Evolutionary conservation across 2,797 vertebrate genomes (phyloP), one percentile per base, ranked within the genome.

Genomic region (Ispidina lecontei): DNA sequence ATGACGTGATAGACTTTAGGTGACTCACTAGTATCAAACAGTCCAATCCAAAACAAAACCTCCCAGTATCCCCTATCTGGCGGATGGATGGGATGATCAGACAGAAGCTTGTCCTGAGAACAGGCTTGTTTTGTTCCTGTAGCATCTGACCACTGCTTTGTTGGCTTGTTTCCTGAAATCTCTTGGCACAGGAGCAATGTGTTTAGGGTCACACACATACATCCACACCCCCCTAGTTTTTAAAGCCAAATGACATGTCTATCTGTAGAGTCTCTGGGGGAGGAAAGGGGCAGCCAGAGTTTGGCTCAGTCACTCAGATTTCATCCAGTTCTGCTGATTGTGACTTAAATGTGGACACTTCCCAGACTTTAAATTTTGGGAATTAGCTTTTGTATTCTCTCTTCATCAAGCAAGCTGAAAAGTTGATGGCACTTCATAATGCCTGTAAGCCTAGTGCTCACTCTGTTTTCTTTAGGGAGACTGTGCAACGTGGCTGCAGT

Each of bases 11-110:
- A 68, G 64, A 78, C 90, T 89, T 90, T 76, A 20, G 49, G 68
- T 90, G 90, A 92, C 74, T 94, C 65, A 55, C 25, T 68, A 17
- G 10, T 71, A 43, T 80, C n/a, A 52, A 77, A 76, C 47, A 84
- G 82, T 90, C 58, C 37, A 46, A n/a, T 43, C 54, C 33, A 65
- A 63, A 81, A 62, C 58, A 72, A 62, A 94, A 65, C 25, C n/a
- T 90, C 3, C 2, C 44, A 26, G 29, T 62, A 44, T 76, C 83
- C 55, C 54, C 46, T 90, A 73, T 89, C 83, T 92, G 81, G 39
- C 0, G 0, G 47, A 29, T 5, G 4, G 28, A 44, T 65, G 51
- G 69, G 31, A 44, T 76, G 89, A 70, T 86, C 17, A 74, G 64
- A 49, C 67, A 69, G 47, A 59, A 75, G 26, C 9, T 63, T 91